Evolutionary conservation across 1,140 invertebrate species (phyloP), one percentile per base, ranked within the genome.

Genomic region (Cydia splendana): DNA sequence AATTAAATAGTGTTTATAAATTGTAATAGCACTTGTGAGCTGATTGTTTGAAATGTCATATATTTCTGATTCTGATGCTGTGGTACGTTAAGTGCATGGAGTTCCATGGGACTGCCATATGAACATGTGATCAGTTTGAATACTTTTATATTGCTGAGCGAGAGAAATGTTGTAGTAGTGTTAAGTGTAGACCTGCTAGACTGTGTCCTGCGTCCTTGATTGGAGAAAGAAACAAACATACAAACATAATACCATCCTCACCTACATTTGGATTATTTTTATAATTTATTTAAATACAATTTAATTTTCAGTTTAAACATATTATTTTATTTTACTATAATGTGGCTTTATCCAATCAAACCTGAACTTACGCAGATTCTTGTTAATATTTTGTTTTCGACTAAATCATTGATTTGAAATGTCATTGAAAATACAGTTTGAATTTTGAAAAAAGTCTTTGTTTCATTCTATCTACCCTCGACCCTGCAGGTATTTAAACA

Each of bases 61-160:
- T 91, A 90, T 90, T 76, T 88, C 83, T 88, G 81, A 87, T 76
- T 88, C 83, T 88, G 81, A 87, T 85, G 82, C 81, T 83, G 80
- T 81, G 81, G 79, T 84, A 82, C 84, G 87, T 87, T 88, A 89
- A 92, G 88, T 88, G 89, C 91, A 88, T 91, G 90, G 89, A 80
- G 90, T 93, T 92, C 89, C 89, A 88, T 92, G 89, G 90, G 88
- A 81, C 90, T 91, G 90, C 91, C 90, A 92, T 92, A 77, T 77
- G 18, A 93, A 87, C 86, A 88, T 92, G 90, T 93, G 91, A 93
- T 93, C 89, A 89, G 91, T 93, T 93, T 93, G 90, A 93, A 92
- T 93, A 93, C 88, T 93, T 93, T 92, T 93, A 92, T 92, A 91
- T 88, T 92, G 88, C 89, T 88, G 88, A 88, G 85, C 88, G 89